phyloP scores from a whole-genome alignment of 2,797 vertebrate genomes.

The Hippoglossus hippoglossus region DNA sequence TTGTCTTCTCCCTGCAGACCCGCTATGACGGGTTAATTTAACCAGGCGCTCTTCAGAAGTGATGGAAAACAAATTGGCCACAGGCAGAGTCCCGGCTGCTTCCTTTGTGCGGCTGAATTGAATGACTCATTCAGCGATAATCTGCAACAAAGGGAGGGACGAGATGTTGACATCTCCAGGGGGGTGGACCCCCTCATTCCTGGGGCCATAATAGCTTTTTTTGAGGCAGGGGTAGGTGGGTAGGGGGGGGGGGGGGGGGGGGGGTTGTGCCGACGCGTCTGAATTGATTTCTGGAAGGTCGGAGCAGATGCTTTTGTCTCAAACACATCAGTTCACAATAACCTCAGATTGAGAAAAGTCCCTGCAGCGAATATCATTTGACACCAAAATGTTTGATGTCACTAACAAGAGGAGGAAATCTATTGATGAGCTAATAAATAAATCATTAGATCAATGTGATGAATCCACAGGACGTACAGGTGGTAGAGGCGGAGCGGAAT shows the following conservation, averaged over 20 bases:
- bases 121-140: slow-evolving; percentile 63
- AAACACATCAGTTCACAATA: slow-evolving; percentile 15
- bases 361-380: neutral
- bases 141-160: slow-evolving; percentile 64
- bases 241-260: no score
- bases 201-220: slow-evolving; percentile 57
- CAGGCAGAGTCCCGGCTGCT: slow-evolving; percentile 49
- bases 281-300: slow-evolving; percentile 60
- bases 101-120: slow-evolving; percentile 57
- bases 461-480: no score
- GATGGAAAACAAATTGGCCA: slow-evolving; percentile 75
- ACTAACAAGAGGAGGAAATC: no score
- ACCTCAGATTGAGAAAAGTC: neutral
- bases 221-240: slow-evolving; percentile 20
- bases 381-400: neutral
- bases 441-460: neutral
- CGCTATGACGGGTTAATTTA: slow-evolving; percentile 57
- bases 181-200: slow-evolving; percentile 47
- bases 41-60: slow-evolving; percentile 55
- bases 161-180: slow-evolving; percentile 62
- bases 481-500: no score
- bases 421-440: neutral
- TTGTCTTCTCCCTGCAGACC: slow-evolving; percentile 49
- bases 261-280: slow-evolving; percentile 43
- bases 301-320: slow-evolving; percentile 56